Conservation (phyloP, 2,888 invertebrate genomes). For the Aleiodes alternator region DNA sequence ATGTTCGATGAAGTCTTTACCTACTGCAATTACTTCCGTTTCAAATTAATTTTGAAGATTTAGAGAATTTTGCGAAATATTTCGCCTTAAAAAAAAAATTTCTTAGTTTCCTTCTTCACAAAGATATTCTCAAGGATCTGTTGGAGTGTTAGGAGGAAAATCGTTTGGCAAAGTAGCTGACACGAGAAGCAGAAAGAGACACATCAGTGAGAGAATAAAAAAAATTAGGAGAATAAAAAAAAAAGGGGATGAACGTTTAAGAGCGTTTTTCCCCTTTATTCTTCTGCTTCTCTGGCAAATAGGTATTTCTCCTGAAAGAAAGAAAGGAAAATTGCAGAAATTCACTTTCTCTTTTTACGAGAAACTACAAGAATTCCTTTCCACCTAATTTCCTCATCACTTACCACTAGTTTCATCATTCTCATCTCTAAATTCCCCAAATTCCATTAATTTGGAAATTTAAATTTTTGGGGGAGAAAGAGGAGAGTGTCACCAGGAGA, state of each 20-base stretch:
- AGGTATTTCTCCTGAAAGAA: slow-evolving; percentile 17
- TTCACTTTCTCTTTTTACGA: background rate
- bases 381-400: background rate
- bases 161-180: slow-evolving; percentile 16
- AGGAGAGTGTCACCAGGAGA: background rate
- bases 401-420: background rate
- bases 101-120: background rate
- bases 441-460: background rate
- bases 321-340: background rate
- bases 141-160: background rate
- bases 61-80: background rate
- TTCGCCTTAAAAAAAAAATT: background rate
- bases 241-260: slow-evolving; percentile 39
- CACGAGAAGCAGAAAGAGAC: slow-evolving; percentile 25
- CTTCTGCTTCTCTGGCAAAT: slow-evolving; percentile 29
- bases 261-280: slow-evolving; percentile 41
- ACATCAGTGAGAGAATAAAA: slow-evolving; percentile 24
- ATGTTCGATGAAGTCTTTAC: too few species aligned
- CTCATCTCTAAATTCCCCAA: background rate
- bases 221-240: slow-evolving; percentile 9
- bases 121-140: background rate
- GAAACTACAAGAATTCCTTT: background rate
- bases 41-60: too few species aligned
- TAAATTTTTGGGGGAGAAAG: slow-evolving; percentile 4
- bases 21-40: too few species aligned